Percentiles rank a stretch among this genome's conserved stretches.
These are phyloP conservation scores for Anseranas semipalmata DNA, from an alignment of 2,113 vertebrate genomes.

Conservation along the genomic window DNA sequence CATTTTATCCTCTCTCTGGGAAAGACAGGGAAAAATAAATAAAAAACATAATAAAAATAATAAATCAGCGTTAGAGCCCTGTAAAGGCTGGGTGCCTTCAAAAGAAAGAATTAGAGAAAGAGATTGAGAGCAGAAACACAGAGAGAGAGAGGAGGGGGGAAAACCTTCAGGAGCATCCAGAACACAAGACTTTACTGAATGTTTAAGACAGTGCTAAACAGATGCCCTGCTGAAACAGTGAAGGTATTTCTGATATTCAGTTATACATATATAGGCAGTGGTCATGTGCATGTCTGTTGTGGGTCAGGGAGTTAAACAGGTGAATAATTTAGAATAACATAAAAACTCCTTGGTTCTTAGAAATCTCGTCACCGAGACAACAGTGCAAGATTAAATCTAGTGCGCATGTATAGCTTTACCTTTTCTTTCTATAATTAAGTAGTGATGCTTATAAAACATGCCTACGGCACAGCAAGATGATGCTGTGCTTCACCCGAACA, in stretches of 20 bases:
- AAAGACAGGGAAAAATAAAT: neutral
- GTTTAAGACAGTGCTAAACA: neutral
- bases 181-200: neutral
- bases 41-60: neutral
- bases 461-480: conserved; percentile 41
- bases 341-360: neutral
- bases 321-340: neutral
- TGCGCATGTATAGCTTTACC: neutral
- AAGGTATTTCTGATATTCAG: neutral
- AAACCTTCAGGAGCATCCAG: neutral
- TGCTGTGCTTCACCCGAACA: conserved; percentile 38
- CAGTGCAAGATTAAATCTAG: neutral
- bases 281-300: too few species aligned
- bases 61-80: neutral
- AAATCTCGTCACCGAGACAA: neutral
- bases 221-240: neutral
- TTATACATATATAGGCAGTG: neutral
- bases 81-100: neutral
- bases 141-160: neutral
- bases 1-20: neutral
- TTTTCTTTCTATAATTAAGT: conserved; percentile 38
- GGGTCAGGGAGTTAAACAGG: neutral
- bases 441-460: conserved; percentile 47
- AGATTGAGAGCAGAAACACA: neutral
- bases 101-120: neutral